Conservation (phyloP, 2,113 vertebrate genomes). For the Meles meles region DNA sequence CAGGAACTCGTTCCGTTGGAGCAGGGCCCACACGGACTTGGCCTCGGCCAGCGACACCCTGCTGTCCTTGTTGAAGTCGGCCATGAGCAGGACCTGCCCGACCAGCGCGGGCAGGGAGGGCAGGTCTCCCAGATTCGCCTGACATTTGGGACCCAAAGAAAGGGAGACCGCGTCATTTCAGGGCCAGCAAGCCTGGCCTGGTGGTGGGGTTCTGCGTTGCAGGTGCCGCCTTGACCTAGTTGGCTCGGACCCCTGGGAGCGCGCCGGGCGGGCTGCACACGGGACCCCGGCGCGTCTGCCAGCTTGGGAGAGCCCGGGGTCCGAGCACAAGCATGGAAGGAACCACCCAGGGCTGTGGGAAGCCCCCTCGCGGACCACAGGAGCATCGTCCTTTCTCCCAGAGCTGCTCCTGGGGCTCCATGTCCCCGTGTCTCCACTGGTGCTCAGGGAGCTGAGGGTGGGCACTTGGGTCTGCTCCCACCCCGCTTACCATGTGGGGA, state of each 20-base stretch:
- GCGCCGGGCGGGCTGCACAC: rapidly evolving
- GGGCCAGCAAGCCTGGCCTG: rapidly evolving
- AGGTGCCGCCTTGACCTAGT: background rate
- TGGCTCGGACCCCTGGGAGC: background rate
- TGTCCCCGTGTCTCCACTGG: background rate
- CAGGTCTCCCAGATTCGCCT: constrained; percentile 94
- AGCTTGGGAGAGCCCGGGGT: background rate
- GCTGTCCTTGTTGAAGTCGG: constrained; percentile 91
- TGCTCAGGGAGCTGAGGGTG: background rate
- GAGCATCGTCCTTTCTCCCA: rapidly evolving
- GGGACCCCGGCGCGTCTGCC: rapidly evolving
- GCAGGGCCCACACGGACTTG: constrained; percentile 95
- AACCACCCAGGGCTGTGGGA: background rate
- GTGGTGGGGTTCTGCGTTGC: too few species aligned
- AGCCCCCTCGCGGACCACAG: background rate
- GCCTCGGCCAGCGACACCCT: constrained; percentile 96
- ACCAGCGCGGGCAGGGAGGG: constrained; percentile 88
- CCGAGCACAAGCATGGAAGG: rapidly evolving
- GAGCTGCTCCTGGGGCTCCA: background rate
- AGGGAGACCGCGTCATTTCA: background rate
- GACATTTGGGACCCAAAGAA: constrained; percentile 8
- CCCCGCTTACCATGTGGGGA: too few species aligned
- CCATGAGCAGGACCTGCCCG: constrained; percentile 88
- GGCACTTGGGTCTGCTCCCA: background rate
- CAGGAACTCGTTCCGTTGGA: constrained; percentile 94